Evolutionary conservation across 1,140 invertebrate genomes (phyloP).

Genomic region (Dreissena rostriformis): DNA sequence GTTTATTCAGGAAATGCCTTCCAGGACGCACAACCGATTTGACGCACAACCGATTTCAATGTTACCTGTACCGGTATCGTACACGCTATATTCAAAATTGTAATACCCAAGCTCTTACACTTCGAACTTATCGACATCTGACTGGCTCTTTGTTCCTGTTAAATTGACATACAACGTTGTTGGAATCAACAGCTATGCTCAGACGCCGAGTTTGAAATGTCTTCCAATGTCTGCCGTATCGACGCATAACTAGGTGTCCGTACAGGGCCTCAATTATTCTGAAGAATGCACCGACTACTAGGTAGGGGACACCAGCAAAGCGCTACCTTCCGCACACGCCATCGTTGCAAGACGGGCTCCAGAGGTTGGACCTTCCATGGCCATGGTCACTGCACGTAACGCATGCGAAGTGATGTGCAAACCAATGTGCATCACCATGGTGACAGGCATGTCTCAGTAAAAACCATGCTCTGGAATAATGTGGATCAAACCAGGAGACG

Average conservation of each 20-base stretch:
- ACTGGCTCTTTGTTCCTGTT: slow-evolving; percentile 28
- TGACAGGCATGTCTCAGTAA: too few relatives aligned
- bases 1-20: not conserved
- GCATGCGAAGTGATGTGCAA: slow-evolving; percentile 15
- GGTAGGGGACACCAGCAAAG: not conserved
- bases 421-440: not conserved
- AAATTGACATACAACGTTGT: not conserved
- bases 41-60: not conserved
- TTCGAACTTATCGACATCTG: too few relatives aligned
- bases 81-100: too few relatives aligned
- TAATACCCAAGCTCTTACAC: too few relatives aligned
- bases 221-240: not conserved
- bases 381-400: slow-evolving; percentile 12
- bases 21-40: not conserved
- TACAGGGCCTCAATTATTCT: slow-evolving; percentile 15
- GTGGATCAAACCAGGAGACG: too few relatives aligned
- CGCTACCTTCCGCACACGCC: not conserved
- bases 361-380: not conserved
- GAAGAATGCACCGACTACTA: slow-evolving; percentile 18
- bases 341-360: slow-evolving; percentile 16
- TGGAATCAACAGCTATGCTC: not conserved
- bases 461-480: too few relatives aligned
- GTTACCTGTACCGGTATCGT: not conserved
- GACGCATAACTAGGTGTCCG: not conserved
- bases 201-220: not conserved